A percentile compares a stretch with the other conserved stretches of the same genome.
Conservation (phyloP, 2,888 invertebrate species). For the Biston betularia region DNA sequence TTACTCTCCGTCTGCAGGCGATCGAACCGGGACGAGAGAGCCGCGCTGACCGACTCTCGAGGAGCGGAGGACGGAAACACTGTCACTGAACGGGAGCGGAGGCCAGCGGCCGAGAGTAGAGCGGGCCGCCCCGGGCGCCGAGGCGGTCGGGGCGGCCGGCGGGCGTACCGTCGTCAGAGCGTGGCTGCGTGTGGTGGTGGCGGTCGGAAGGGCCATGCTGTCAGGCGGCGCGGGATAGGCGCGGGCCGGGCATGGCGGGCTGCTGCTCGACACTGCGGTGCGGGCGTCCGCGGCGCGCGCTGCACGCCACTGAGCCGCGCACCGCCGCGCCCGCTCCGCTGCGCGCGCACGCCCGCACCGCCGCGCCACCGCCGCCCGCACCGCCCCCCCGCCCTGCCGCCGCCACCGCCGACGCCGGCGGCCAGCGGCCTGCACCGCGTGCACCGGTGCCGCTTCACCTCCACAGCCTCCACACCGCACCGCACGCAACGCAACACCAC, state of each 20-base stretch:
- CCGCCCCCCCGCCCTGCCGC: constrained; percentile 10
- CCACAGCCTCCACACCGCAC: constrained; percentile 55
- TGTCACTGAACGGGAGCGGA: constrained; percentile 69
- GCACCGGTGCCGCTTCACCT: constrained; percentile 33
- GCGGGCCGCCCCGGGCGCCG: constrained; percentile 49
- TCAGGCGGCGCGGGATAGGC: constrained; percentile 85
- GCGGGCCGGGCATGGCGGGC: constrained; percentile 86
- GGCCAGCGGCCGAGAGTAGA: constrained; percentile 51
- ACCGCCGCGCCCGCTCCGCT: constrained; percentile 71
- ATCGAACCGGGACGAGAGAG: constrained; percentile 82
- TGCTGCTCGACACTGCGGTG: constrained; percentile 84
- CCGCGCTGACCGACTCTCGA: constrained; percentile 69
- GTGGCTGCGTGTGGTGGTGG: constrained; percentile 86
- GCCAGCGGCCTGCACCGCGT: constrained; percentile 34
- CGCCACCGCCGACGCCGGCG: constrained; percentile 13
- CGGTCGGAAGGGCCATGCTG: constrained; percentile 85
- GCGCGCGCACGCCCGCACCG: constrained; percentile 52
- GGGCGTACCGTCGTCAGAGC: constrained; percentile 85
- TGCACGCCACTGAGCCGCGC: constrained; percentile 84
- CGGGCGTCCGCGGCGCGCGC: constrained; percentile 85
- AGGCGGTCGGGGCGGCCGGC: constrained; percentile 42
- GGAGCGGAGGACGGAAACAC: constrained; percentile 64
- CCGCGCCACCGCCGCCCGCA: constrained; percentile 25
- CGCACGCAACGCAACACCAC: constrained; percentile 62
- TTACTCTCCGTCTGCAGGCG: constrained; percentile 82